Base-by-base conservation (phyloP, 2,797 vertebrate genomes). In the Gymnothorax reevesii region DNA sequence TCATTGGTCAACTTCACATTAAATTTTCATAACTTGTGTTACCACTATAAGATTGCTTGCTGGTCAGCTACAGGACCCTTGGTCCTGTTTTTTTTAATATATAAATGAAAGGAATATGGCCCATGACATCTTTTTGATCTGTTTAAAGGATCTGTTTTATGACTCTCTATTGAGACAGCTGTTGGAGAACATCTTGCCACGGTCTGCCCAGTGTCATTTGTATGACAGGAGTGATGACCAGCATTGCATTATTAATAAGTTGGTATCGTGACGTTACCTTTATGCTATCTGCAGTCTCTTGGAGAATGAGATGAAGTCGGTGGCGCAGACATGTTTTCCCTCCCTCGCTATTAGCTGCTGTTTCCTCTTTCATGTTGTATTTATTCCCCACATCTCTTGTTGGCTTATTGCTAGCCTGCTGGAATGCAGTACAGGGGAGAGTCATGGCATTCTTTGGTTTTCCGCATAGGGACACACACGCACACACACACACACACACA, bases 311-410 rank as follows among this genome's bases (percentile, higher is more conserved):
- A 42, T 42, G 33, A 42, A 66, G 85, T 87, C 87, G 90, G 88
- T 6, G 87, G 86, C 87, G 84, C 88, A 15, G 89, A 88, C 91
- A 71, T 91, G 89, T 85, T 89, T 90, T 87, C 93, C 64, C 92
- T 92, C 92, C 91, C 85, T 86, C 84, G 89, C 88, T 69, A 86
- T 89, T 93, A 88, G 88, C 90, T 92, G 94, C 94, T 95, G 95
- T 92, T 96, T 96, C 95, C 95, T 94, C 94, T 93, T 90, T 89
- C 90, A 89, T 96, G 95, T 92, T 90, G 88, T 60, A 87, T 87
- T 88, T 88, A 88, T 92, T 94, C 94, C 27, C 27, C 15, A 15
- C 33, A 15, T 73, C 92, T 94, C 91, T 92, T 90, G 91, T 91
- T 92, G 93, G 93, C 92, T 89, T 90, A 89, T 94, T 95, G 91